Conservation (phyloP, 2,888 invertebrate genomes). For the Leptinotarsa rubiginosa region DNA sequence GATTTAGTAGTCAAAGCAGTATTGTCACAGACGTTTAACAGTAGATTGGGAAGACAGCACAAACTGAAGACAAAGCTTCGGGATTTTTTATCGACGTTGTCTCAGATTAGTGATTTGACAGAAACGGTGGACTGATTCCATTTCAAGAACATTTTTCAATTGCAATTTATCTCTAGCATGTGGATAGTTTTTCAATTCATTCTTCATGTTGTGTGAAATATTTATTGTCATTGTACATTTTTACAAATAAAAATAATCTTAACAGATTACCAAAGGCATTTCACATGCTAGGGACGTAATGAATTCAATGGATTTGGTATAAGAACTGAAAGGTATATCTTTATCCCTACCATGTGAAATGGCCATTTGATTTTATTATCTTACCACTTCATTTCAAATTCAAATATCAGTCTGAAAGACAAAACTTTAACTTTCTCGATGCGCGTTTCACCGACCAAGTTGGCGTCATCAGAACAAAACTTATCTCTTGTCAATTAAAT, state of each 20-base stretch:
- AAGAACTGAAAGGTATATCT: slow-evolving; percentile 48
- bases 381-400: not conserved
- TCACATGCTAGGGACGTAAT: slow-evolving; percentile 61
- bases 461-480: no score
- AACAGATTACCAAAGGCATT: slow-evolving; percentile 53
- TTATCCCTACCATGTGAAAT: slow-evolving; percentile 60
- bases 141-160: not conserved
- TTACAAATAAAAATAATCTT: slow-evolving; percentile 13
- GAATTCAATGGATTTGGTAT: slow-evolving; percentile 45
- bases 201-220: slow-evolving; percentile 15
- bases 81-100: not conserved
- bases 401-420: no score
- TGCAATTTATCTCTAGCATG: slow-evolving; percentile 51
- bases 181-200: slow-evolving; percentile 46
- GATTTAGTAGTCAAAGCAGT: slow-evolving; percentile 60
- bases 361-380: slow-evolving; percentile 40
- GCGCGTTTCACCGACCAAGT: no score
- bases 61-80: not conserved
- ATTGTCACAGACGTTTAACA: slow-evolving; percentile 60
- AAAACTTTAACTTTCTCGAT: no score
- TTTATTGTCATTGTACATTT: slow-evolving; percentile 20
- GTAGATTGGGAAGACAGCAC: slow-evolving; percentile 26
- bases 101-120: not conserved
- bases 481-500: no score
- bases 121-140: not conserved